Evolutionary conservation across 2,888 invertebrate genomes (phyloP), one percentile per base, ranked within the genome.

Genomic region (Lithophane semibrunnea): DNA sequence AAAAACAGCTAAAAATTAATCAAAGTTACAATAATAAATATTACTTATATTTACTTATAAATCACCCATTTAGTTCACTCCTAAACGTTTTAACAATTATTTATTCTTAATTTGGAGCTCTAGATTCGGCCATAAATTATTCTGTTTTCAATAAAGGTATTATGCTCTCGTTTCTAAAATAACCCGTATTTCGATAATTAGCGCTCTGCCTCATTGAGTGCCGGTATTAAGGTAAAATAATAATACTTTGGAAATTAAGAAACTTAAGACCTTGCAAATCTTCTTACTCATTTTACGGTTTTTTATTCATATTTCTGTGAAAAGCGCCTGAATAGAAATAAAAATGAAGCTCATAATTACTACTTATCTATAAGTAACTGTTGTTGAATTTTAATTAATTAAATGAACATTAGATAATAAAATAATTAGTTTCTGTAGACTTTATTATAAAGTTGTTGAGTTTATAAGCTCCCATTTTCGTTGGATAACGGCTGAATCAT

Each of bases 21-120:
- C 42, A 76, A 76, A 74, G 71, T 69, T 73, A 77, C 67, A 72
- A 77, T 81, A 88, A 84, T 82, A 44, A 75, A 79, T 83, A 80
- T 70, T 71, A 67, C 79, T 88, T 85, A 91, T 90, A 91, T 90
- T 91, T 90, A 37, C 37, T 29, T 29, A 5, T 37, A 90, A 86
- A 76, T 44, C 74, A 69, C 44, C 83, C 83, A 87, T 89, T 89
- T 86, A 86, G 78, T 80, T 79, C 67, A 80, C 78, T 84, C 71
- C 68, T 76, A 77, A 84, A 79, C 79, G 21, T 37, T 82, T 29
- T 29, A 79, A 83, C 79, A 87, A 84, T 72, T 64, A 75, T 76
- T 80, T 80, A 80, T 66, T 82, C 63, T 75, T 78, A 69, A 81
- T 74, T 75, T 61, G 21, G 42, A 70, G 60, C 67, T 77, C 56